Percentiles rank a stretch among this genome's conserved stretches.
Evolutionary conservation across 2,113 vertebrate species (phyloP).

Genomic region (Tachysurus vachellii): DNA sequence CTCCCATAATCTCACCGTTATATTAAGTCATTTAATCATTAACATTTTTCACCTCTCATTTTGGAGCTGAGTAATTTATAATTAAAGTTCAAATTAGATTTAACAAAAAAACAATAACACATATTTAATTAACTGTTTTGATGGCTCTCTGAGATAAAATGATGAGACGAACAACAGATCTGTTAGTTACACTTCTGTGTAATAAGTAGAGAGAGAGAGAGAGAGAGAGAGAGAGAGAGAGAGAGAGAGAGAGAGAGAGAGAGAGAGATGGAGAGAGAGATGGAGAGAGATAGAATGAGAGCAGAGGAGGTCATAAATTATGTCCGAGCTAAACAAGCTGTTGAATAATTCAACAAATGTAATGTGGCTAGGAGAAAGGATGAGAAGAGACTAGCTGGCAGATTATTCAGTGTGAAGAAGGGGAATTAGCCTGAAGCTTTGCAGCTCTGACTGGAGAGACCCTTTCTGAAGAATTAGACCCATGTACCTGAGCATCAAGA

Average conservation of each 20-base stretch:
- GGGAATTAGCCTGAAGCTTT: constrained; percentile 39
- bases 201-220: neutral
- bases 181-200: neutral
- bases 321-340: constrained; percentile 58
- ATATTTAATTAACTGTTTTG: neutral
- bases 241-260: constrained; percentile 2
- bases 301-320: constrained; percentile 51
- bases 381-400: constrained; percentile 33
- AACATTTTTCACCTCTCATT: neutral
- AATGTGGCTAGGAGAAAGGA: constrained; percentile 43
- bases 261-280: neutral
- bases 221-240: constrained; percentile 12
- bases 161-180: neutral
- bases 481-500: constrained; percentile 20
- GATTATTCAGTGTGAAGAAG: constrained; percentile 42
- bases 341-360: constrained; percentile 57
- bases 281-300: constrained; percentile 11
- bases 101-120: neutral
- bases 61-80: neutral
- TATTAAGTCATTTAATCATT: neutral
- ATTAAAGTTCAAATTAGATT: neutral
- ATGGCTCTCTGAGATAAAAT: neutral
- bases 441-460: constrained; percentile 30
- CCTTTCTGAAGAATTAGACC: constrained; percentile 30
- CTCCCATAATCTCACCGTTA: neutral